Evolutionary conservation across 2,888 invertebrate species (phyloP).

Genomic region (Nudaria mundana): DNA sequence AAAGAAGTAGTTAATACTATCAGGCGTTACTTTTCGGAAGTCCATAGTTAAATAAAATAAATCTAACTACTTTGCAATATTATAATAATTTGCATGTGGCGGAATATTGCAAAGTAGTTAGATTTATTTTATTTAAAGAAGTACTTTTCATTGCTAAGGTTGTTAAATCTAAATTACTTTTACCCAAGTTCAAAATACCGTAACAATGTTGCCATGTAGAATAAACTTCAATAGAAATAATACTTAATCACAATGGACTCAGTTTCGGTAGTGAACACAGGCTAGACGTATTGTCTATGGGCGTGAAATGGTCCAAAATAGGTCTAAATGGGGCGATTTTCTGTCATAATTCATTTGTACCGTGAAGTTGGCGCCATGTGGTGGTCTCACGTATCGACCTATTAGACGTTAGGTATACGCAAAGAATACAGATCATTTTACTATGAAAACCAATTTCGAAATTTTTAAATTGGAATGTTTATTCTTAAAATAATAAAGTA

Average conservation of each 20-base stretch:
- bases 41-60: no score
- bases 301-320: slow-evolving; percentile 50
- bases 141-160: no score
- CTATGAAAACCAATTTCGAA: background rate
- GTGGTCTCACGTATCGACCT: slow-evolving; percentile 36
- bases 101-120: no score
- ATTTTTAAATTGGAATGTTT: no score
- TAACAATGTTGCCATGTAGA: background rate
- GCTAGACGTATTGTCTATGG: slow-evolving; percentile 30
- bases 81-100: no score
- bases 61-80: no score
- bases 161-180: background rate
- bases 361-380: slow-evolving; percentile 69
- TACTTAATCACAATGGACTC: slow-evolving; percentile 19
- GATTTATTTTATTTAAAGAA: no score
- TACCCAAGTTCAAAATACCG: background rate
- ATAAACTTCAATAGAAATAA: background rate
- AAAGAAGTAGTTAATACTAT: no score
- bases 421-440: slow-evolving; percentile 17
- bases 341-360: slow-evolving; percentile 53
- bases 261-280: slow-evolving; percentile 30
- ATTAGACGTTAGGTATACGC: slow-evolving; percentile 34
- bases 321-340: slow-evolving; percentile 37
- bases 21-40: no score
- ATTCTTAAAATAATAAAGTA: no score